Percentiles rank a stretch among this genome's conserved stretches.
Conservation (phyloP, 2,888 invertebrate species). For the Drosophila ezoana region DNA sequence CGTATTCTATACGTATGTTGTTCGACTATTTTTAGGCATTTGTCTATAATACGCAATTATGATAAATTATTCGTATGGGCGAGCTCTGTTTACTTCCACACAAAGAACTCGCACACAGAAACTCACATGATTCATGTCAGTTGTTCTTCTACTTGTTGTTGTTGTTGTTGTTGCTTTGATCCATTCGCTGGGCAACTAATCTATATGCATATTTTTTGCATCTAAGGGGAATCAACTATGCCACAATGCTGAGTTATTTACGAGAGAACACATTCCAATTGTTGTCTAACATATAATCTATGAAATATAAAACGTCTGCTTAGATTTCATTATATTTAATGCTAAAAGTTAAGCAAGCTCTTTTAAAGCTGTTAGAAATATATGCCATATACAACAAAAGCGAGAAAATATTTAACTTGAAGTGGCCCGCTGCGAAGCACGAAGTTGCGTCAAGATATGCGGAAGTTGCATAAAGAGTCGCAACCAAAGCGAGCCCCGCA, state of each 20-base stretch:
- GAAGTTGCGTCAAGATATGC: slow-evolving; percentile 49
- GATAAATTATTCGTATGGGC: slow-evolving; percentile 50
- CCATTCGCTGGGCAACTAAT: slow-evolving; percentile 18
- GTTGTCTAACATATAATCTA: slow-evolving; percentile 10
- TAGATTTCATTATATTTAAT: too few relatives aligned
- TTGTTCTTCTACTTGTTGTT: neutral
- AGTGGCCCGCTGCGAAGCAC: slow-evolving; percentile 33
- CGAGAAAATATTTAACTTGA: slow-evolving; percentile 39
- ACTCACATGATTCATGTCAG: slow-evolving; percentile 28
- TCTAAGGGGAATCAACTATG: slow-evolving; percentile 17
- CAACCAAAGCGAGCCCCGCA: slow-evolving; percentile 23
- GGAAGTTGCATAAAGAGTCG: slow-evolving; percentile 51
- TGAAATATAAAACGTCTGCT: too few relatives aligned
- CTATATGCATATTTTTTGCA: slow-evolving; percentile 10
- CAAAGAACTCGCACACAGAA: slow-evolving; percentile 7
- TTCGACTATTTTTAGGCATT: slow-evolving; percentile 37
- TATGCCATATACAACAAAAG: slow-evolving; percentile 11
- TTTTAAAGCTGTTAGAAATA: neutral
- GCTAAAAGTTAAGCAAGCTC: too few relatives aligned
- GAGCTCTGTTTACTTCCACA: slow-evolving; percentile 36
- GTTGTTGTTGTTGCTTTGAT: neutral
- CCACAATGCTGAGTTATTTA: slow-evolving; percentile 42
- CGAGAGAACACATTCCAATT: slow-evolving; percentile 31
- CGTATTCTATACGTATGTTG: slow-evolving; percentile 14
- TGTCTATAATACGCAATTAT: slow-evolving; percentile 52